These are phyloP conservation scores for Galeopsomyia nigrocyanea DNA, from an alignment of 2,888 invertebrate genomes.

Conservation along the genomic window DNA sequence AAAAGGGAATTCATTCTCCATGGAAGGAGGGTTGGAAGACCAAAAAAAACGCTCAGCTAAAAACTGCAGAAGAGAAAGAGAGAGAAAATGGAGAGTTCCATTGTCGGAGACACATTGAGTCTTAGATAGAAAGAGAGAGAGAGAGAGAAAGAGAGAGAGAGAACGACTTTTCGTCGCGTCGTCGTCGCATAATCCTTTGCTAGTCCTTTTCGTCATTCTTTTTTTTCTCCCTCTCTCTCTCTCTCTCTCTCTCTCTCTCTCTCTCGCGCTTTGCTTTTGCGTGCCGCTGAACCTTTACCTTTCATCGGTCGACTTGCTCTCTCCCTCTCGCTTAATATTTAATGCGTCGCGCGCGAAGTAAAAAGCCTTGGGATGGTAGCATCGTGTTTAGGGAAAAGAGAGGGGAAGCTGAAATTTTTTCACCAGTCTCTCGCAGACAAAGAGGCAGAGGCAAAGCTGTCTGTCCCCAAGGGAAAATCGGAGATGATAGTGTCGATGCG, in stretches of 20 bases:
- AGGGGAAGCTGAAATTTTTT: constrained; percentile 5
- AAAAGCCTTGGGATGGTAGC: not conserved
- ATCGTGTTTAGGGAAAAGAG: not conserved
- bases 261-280: constrained; percentile 8
- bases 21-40: constrained; percentile 1
- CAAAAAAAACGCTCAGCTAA: constrained; percentile 5
- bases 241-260: not conserved
- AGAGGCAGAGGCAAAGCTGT: too few species aligned
- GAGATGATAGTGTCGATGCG: too few species aligned
- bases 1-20: constrained; percentile 26
- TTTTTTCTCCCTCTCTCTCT: constrained; percentile 14
- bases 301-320: constrained; percentile 31
- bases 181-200: constrained; percentile 40
- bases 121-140: not conserved
- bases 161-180: constrained; percentile 33
- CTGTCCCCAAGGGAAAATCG: too few species aligned
- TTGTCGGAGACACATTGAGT: constrained; percentile 18
- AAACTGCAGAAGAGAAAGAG: not conserved
- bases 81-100: constrained; percentile 15
- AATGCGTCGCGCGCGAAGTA: constrained; percentile 14
- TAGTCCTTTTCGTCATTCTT: constrained; percentile 5
- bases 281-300: constrained; percentile 10
- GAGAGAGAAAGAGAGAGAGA: constrained; percentile 5
- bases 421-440: too few species aligned
- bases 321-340: constrained; percentile 31